Conservation (phyloP, 2,113 vertebrate genomes). For the Ptilorrhoa leucosticta region DNA sequence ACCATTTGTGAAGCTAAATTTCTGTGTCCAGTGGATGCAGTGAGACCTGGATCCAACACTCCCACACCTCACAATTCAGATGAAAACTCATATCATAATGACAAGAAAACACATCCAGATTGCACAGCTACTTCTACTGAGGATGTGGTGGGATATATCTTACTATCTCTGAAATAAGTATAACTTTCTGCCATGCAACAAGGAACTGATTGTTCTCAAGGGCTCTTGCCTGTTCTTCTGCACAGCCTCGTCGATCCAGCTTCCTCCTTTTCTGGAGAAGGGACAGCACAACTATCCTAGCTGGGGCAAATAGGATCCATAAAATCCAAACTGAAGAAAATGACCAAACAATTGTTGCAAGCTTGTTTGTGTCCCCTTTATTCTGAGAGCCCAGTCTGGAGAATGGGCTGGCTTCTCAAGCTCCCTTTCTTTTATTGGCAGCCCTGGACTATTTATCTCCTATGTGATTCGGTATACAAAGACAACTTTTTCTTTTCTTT, state of each 20-base stretch:
- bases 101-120: neutral
- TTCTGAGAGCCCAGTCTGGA: neutral
- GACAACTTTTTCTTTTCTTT: neutral
- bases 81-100: neutral
- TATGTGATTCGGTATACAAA: neutral
- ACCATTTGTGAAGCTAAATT: neutral
- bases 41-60: neutral
- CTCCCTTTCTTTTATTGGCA: neutral
- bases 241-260: accelerated
- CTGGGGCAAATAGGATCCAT: neutral
- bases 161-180: neutral
- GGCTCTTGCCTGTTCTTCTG: neutral
- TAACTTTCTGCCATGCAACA: neutral
- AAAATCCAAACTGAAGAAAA: neutral
- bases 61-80: neutral
- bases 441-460: neutral
- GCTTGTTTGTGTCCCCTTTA: neutral
- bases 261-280: neutral
- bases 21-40: neutral
- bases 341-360: neutral
- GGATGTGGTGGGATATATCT: neutral
- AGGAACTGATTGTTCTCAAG: neutral
- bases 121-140: neutral
- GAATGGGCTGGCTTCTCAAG: neutral
- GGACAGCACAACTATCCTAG: neutral